Evolutionary conservation across 2,888 invertebrate species (phyloP).

Genomic region (Candidula unifasciata): DNA sequence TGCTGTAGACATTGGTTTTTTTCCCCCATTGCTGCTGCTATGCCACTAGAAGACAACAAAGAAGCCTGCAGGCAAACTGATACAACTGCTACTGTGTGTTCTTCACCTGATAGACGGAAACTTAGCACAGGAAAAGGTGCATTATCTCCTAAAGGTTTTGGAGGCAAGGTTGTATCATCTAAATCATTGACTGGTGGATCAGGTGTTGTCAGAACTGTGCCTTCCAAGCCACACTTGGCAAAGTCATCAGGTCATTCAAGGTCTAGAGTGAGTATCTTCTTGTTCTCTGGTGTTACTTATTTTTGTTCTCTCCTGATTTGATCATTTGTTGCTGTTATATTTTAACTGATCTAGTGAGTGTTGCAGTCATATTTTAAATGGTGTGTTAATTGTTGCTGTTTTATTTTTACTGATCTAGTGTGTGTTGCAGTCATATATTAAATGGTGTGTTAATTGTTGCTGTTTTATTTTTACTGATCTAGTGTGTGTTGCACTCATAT

Average conservation of each 20-base stretch:
- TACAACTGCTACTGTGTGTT: background rate
- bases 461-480: too few species aligned
- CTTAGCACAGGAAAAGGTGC: slow-evolving; percentile 37
- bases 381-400: too few species aligned
- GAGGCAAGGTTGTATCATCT: slow-evolving; percentile 28
- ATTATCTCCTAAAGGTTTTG: slow-evolving; percentile 24
- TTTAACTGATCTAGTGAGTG: too few species aligned
- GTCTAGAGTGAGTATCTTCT: slow-evolving; percentile 19
- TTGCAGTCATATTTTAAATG: too few species aligned
- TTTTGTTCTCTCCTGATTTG: background rate
- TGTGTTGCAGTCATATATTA: too few species aligned
- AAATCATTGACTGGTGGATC: slow-evolving; percentile 46
- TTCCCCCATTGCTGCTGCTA: too few species aligned
- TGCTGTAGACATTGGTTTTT: background rate
- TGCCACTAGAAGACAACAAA: slow-evolving; percentile 21
- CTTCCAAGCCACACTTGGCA: slow-evolving; percentile 9
- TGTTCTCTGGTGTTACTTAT: background rate
- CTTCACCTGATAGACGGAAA: slow-evolving; percentile 49
- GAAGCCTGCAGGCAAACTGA: slow-evolving; percentile 32
- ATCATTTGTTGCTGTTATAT: too few species aligned
- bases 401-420: too few species aligned
- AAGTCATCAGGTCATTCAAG: slow-evolving; percentile 32
- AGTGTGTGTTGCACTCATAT: too few species aligned
- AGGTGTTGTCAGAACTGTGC: slow-evolving; percentile 53
- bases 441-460: too few species aligned